phyloP scores from a whole-genome alignment of 2,113 vertebrate species.

The Isichthys henryi region DNA sequence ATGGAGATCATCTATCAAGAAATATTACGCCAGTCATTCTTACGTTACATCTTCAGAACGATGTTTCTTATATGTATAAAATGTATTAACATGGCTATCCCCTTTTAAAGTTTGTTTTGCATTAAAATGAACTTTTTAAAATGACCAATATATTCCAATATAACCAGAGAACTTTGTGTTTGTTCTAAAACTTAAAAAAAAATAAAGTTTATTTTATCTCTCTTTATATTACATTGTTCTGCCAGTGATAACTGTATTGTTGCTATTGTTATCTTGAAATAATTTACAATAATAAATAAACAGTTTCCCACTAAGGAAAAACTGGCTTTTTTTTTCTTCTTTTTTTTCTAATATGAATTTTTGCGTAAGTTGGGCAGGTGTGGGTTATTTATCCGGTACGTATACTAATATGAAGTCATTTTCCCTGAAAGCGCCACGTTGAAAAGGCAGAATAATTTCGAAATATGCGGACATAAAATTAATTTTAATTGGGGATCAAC shows the following conservation, averaged over 20 bases:
- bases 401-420: background rate
- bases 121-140: slow-evolving; percentile 34
- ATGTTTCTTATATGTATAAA: slow-evolving; percentile 21
- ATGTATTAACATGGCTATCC: slow-evolving; percentile 19
- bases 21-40: background rate
- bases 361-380: background rate
- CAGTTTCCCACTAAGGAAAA: slow-evolving; percentile 21
- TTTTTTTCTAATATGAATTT: background rate
- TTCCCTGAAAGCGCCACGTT: background rate
- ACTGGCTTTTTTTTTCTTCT: background rate
- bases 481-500: background rate
- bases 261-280: slow-evolving; percentile 41
- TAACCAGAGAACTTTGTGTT: slow-evolving; percentile 25
- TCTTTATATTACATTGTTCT: slow-evolving; percentile 33
- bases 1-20: background rate
- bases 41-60: background rate
- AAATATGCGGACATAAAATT: background rate
- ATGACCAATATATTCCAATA: slow-evolving; percentile 26
- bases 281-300: slow-evolving; percentile 36
- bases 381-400: background rate
- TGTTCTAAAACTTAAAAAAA: slow-evolving; percentile 23
- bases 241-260: slow-evolving; percentile 39
- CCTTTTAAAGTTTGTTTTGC: slow-evolving; percentile 23
- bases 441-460: background rate
- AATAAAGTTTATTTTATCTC: slow-evolving; percentile 18